These are phyloP conservation scores for Morone saxatilis DNA, from an alignment of 2,113 vertebrate genomes.

Conservation along the genomic window DNA sequence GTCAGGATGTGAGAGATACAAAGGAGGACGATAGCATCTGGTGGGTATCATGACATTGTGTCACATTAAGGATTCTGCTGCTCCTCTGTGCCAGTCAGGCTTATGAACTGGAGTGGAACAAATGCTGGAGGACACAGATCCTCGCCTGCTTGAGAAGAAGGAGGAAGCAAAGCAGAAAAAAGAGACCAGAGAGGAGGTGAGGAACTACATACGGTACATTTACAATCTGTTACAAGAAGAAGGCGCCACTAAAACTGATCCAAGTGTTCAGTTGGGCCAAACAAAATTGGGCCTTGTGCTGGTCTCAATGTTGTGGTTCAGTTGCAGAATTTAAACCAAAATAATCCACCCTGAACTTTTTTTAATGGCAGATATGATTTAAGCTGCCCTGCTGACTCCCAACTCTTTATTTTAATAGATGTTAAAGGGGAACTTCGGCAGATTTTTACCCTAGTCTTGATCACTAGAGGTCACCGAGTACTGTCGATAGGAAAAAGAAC, in stretches of 20 bases:
- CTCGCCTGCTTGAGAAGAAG: background rate
- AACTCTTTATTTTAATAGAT: too few relatives aligned
- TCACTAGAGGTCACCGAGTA: too few relatives aligned
- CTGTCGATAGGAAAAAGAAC: too few relatives aligned
- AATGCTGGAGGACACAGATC: slow-evolving; percentile 31
- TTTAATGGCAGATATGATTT: too few relatives aligned
- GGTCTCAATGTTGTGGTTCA: background rate
- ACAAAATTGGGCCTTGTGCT: too few relatives aligned
- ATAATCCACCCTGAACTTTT: too few relatives aligned
- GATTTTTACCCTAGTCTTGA: too few relatives aligned
- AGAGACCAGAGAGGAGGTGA: background rate
- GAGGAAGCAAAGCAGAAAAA: background rate
- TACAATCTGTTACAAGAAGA: background rate
- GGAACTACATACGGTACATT: background rate
- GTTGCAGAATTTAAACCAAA: too few relatives aligned
- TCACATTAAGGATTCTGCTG: slow-evolving; percentile 63
- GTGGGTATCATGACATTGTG: slow-evolving; percentile 35
- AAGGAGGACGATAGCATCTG: slow-evolving; percentile 14
- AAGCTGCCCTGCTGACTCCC: too few relatives aligned
- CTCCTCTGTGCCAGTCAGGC: slow-evolving; percentile 6
- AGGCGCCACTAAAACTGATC: background rate
- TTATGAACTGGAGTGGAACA: slow-evolving; percentile 36
- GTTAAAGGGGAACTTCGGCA: too few relatives aligned
- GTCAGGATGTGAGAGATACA: slow-evolving; percentile 33
- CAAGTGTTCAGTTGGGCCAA: background rate